phyloP scores from a whole-genome alignment of 2,113 vertebrate genomes.

The Atractosteus spatula region DNA sequence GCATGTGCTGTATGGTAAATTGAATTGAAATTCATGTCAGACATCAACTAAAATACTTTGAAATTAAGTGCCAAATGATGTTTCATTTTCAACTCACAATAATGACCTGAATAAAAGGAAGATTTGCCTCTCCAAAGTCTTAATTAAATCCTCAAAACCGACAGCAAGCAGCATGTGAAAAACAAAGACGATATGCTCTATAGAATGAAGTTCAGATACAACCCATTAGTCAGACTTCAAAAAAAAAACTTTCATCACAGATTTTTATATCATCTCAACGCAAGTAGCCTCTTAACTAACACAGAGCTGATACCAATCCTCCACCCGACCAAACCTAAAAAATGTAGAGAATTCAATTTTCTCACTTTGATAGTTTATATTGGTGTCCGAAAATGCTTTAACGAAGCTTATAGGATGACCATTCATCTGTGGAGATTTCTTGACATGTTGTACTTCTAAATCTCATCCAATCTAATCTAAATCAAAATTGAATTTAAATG shows the following conservation, averaged over 20 bases:
- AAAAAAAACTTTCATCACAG: not conserved
- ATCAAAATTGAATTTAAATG: slow-evolving; percentile 3
- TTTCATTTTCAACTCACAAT: too few species aligned
- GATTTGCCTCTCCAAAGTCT: too few species aligned
- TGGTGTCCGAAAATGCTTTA: slow-evolving; percentile 2
- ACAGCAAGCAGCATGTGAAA: too few species aligned
- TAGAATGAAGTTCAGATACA: not conserved
- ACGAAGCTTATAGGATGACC: slow-evolving; percentile 10
- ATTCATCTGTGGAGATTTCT: slow-evolving; percentile 20
- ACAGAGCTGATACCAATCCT: not conserved
- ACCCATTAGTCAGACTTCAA: not conserved
- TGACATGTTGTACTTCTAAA: slow-evolving; percentile 3
- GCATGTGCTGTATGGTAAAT: too few species aligned
- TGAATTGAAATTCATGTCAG: too few species aligned
- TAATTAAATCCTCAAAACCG: too few species aligned
- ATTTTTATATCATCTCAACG: not conserved
- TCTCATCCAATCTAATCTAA: slow-evolving; percentile 16
- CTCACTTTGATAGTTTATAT: slow-evolving; percentile 11
- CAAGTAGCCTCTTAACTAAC: not conserved
- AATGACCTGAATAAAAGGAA: too few species aligned
- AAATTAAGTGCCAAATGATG: too few species aligned
- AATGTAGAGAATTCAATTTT: slow-evolving; percentile 14
- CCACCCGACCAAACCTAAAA: not conserved
- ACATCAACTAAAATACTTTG: too few species aligned
- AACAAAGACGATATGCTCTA: too few species aligned